Percentiles rank a stretch among this genome's conserved stretches.
phyloP scores from a whole-genome alignment of 1,140 invertebrate species.

The Laupala kohalensis region DNA sequence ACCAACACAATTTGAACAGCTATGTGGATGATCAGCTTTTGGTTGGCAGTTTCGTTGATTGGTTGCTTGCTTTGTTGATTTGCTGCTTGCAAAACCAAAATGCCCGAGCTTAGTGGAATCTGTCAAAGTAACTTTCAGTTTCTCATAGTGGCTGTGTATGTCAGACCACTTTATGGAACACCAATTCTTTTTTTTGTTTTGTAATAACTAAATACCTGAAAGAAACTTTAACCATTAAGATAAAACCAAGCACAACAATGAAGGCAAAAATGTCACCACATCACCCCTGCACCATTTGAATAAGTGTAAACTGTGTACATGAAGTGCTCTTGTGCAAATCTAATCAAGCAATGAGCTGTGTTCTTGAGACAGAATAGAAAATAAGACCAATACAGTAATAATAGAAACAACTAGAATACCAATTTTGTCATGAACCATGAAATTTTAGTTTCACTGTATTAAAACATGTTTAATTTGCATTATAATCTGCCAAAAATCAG shows the following conservation, averaged over 20 bases:
- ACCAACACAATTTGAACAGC: slow-evolving; percentile 7
- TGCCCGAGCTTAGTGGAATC: not conserved
- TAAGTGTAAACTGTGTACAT: no score
- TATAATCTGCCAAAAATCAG: no score
- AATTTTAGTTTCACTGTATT: no score
- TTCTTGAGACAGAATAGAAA: no score
- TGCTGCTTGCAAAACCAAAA: not conserved
- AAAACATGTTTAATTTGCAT: no score
- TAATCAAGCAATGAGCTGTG: not conserved
- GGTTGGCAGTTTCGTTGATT: not conserved
- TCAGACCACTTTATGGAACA: slow-evolving; percentile 18
- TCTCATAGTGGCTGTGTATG: slow-evolving; percentile 3
- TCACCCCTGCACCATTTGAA: slow-evolving; percentile 4
- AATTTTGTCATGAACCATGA: no score
- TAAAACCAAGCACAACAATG: slow-evolving; percentile 16
- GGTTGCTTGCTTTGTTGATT: not conserved
- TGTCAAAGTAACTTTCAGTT: not conserved
- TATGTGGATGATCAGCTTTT: slow-evolving; percentile 1
- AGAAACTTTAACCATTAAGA: slow-evolving; percentile 14
- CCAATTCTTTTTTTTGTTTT: slow-evolving; percentile 13
- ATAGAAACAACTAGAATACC: no score
- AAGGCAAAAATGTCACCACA: slow-evolving; percentile 8
- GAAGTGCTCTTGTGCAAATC: not conserved
- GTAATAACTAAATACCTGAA: slow-evolving; percentile 14
- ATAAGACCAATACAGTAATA: no score